Conservation (phyloP, 2,113 vertebrate genomes). For the Sialia sialis region DNA sequence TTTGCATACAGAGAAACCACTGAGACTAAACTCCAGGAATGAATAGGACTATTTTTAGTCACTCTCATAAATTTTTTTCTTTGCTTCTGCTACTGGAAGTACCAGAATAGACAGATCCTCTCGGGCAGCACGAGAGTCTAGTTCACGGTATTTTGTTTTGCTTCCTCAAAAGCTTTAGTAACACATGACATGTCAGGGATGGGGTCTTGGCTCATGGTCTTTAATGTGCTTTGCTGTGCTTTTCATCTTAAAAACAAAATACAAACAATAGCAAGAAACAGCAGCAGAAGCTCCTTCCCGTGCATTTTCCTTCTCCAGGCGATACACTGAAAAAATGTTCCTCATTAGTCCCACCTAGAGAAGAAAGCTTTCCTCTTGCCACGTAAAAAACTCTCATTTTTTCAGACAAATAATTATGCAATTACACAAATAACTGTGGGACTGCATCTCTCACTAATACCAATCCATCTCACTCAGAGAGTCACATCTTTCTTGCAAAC, state of each 20-base stretch:
- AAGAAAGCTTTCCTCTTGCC: not conserved
- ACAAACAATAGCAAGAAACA: not conserved
- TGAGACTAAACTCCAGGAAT: not conserved
- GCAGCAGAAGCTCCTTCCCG: not conserved
- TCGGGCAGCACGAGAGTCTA: not conserved
- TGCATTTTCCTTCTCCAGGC: not conserved
- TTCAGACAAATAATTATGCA: not conserved
- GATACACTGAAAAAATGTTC: not conserved
- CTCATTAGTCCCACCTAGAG: not conserved
- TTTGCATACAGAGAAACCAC: not conserved
- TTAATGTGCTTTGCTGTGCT: not conserved
- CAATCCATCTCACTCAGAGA: not conserved
- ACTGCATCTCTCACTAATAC: not conserved
- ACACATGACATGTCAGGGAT: accelerated
- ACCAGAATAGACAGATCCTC: not conserved
- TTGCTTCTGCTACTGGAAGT: not conserved
- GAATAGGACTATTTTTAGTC: constrained; percentile 7
- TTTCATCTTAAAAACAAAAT: not conserved
- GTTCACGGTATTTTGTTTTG: not conserved
- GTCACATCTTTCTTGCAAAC: not conserved
- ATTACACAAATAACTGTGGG: not conserved
- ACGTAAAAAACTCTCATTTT: not conserved
- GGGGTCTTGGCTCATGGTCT: not conserved
- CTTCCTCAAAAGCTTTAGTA: not conserved
- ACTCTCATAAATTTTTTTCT: not conserved